These are phyloP conservation scores for Spinibarbus caldwelli DNA, from an alignment of 2,797 vertebrate genomes.

Conservation along the genomic window DNA sequence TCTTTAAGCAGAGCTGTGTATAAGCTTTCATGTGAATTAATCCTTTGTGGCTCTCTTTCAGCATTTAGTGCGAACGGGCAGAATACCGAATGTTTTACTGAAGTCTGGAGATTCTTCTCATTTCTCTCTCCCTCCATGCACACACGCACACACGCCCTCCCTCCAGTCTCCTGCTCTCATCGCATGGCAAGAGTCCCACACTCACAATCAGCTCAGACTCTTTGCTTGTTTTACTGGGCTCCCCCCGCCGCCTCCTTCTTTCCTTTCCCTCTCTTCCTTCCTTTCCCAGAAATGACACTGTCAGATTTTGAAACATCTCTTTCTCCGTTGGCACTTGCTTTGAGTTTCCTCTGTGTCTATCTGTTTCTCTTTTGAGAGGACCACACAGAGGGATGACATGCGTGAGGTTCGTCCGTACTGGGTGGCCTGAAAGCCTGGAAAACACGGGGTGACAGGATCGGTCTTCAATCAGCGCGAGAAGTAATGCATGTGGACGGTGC, in stretches of 20 bases:
- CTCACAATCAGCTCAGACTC: conserved; percentile 56
- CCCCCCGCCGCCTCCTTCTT: conserved; percentile 30
- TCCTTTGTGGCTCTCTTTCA: conserved; percentile 49
- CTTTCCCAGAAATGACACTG: conserved; percentile 79
- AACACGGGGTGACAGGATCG: conserved; percentile 81
- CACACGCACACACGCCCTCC: conserved; percentile 25
- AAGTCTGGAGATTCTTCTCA: conserved; percentile 52
- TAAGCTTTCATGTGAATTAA: conserved; percentile 46
- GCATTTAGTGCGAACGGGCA: conserved; percentile 1
- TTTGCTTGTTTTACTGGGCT: conserved; percentile 56
- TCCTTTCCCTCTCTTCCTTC: conserved; percentile 58
- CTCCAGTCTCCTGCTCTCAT: conserved; percentile 58
- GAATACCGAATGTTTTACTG: conserved; percentile 39
- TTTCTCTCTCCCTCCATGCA: conserved; percentile 42
- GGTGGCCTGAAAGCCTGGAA: conserved; percentile 82
- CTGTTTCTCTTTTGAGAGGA: conserved; percentile 79
- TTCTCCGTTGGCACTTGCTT: conserved; percentile 74
- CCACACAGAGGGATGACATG: conserved; percentile 86
- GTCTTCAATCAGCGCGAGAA: conserved; percentile 77
- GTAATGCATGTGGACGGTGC: conserved; percentile 85
- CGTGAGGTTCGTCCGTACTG: conserved; percentile 80
- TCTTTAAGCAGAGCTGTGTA: conserved; percentile 29
- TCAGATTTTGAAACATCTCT: conserved; percentile 82
- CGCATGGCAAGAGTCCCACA: conserved; percentile 57
- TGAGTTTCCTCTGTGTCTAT: conserved; percentile 71